Evolutionary conservation across 2,113 vertebrate species (phyloP), one percentile per base, ranked within the genome.

Genomic region (Thalassoma bifasciatum): DNA sequence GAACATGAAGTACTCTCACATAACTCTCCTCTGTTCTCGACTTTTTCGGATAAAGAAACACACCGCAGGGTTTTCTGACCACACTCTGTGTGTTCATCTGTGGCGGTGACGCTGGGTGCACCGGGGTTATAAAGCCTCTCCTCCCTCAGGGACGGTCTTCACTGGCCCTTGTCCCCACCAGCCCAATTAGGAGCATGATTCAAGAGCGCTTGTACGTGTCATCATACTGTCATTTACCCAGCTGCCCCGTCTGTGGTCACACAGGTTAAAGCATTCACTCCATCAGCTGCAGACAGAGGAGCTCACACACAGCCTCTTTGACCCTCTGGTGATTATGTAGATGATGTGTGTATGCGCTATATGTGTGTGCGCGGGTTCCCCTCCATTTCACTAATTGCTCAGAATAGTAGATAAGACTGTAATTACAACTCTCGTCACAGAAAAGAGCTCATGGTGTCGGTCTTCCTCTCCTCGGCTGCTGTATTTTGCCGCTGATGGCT

Each of bases 351-450:
- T 72, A 13, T 66, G 5, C 61, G 3, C 65, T 22, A 54, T 42
- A 60, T 21, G 47, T 23, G 40, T 44, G 59, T 53, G 69, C 19
- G 69, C 8, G 37, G 24, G 54, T 68, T 70, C 82, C 64, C 58
- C 83, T 82, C 53, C 56, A 74, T 88, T 76, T 81, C 40, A 60
- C 77, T 90, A 88, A 91, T 89, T 86, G 68, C 81, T 75, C 5
- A 37, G 70, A 82, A 62, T 73, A 79, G 67, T 66, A 86, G 88
- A 89, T 91, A 84, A 74, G 77, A 70, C 71, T 75, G 49, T 77
- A 92, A 86, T 92, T 86, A 88, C 58, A 77, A 64, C 34, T 67
- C 73, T 72, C 56, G 68, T 77, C 63, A 69, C 11, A 80, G 74
- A 56, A 72, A 60, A 66, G 47, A 72, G 71, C 74, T 78, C 0